Base-by-base conservation (phyloP, 2,113 vertebrate species). In the Lucifuga dentata region DNA sequence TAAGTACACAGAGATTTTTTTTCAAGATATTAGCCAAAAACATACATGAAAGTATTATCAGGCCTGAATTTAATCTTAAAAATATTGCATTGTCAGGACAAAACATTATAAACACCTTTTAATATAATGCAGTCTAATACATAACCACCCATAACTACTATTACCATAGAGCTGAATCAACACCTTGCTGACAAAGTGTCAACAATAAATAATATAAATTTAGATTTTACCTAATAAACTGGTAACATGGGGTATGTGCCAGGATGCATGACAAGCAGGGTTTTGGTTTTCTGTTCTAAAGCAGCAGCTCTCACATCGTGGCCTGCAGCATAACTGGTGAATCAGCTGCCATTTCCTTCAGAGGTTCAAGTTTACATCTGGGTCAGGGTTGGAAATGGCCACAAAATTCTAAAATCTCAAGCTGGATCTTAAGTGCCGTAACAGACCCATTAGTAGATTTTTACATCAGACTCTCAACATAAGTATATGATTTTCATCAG, bases 261-360 rank as follows among this genome's bases (percentile, higher is more conserved):
- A 68, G 53, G 57, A 29, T 23, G 15, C 13, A 46, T 48, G 49
- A 71, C 63, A 59, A 73, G 44, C 51, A 16, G 11, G 39, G 16
- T 68, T 41, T 36, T n/a, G 45, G 21, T 33, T 53, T 78, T 71
- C 33, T 59, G 43, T 58, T 69, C 16, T 24, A 26, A 63, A 64
- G 57, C 75, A 23, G 26, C 57, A 59, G 40, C 61, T 70, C 23
- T 66, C 35, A 43, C 69, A 73, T 40, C 52, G 32, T 38, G 45
- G 56, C 68, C 39, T 65, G 39, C 61, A 48, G 63, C 32, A 12
- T 35, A 52, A 69, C 48, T 76, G 36, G 52, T 76, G 58, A 81
- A 61, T 78, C 62, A 76, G 79, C 70, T 86, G 82, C 73, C 86
- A 82, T 84, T 79, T 87, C 83, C 66, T 76, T 81, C 52, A 69